Evolutionary conservation across 2,888 invertebrate genomes (phyloP).

Genomic region (Synanthedon andrenaeformis): DNA sequence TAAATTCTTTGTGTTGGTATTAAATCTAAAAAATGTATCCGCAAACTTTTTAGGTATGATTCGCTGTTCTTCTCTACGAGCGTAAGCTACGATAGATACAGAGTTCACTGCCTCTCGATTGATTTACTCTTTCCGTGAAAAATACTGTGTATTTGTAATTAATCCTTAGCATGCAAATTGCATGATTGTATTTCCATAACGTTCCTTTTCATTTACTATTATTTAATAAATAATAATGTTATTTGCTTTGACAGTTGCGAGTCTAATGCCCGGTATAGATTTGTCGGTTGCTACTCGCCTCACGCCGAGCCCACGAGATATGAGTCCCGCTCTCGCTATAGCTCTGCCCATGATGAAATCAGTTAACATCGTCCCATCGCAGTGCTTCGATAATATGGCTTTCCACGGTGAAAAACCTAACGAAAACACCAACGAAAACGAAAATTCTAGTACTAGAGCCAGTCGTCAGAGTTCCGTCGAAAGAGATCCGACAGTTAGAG

Average conservation of each 20-base stretch:
- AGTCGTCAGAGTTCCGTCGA: slow-evolving; percentile 47
- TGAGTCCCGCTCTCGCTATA: slow-evolving; percentile 73
- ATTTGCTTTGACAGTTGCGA: slow-evolving; percentile 46
- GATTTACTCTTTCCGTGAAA: too few species aligned
- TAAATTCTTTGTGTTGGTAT: too few species aligned
- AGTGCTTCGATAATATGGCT: slow-evolving; percentile 65
- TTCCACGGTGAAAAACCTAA: slow-evolving; percentile 45
- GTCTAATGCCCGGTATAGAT: slow-evolving; percentile 69
- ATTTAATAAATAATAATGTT: background rate
- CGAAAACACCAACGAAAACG: slow-evolving; percentile 20
- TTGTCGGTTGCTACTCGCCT: slow-evolving; percentile 75
- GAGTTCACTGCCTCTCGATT: too few species aligned
- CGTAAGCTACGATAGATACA: too few species aligned
- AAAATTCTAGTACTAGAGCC: slow-evolving; percentile 27
- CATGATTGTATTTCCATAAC: slow-evolving; percentile 16
- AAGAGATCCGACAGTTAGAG: slow-evolving; percentile 47
- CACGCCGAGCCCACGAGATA: slow-evolving; percentile 75
- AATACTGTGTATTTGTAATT: background rate
- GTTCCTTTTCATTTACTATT: background rate
- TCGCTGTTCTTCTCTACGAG: too few species aligned
- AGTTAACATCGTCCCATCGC: slow-evolving; percentile 57
- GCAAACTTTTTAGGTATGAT: too few species aligned
- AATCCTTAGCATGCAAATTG: slow-evolving; percentile 16
- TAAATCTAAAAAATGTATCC: too few species aligned
- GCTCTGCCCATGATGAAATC: slow-evolving; percentile 73